Evolutionary conservation across 2,888 invertebrate genomes (phyloP).

Genomic region (Liposcelis brunnea): DNA sequence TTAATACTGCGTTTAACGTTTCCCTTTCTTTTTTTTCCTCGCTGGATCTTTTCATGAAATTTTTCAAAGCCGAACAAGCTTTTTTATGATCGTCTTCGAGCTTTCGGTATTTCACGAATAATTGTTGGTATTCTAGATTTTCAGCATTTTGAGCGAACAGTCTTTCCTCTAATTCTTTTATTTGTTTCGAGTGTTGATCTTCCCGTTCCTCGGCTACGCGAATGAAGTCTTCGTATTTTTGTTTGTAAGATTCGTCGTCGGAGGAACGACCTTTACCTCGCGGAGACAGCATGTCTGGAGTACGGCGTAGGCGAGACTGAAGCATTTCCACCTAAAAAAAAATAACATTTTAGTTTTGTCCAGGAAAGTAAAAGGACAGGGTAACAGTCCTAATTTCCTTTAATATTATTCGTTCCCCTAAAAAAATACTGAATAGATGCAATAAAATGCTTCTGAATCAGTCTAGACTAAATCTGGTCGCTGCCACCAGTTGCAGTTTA

Average conservation of each 20-base stretch:
- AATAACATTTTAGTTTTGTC: too few relatives aligned
- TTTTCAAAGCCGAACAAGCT: constrained; percentile 27
- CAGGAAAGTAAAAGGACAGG: too few relatives aligned
- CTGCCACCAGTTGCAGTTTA: too few relatives aligned
- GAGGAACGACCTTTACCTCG: not conserved
- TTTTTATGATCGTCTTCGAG: constrained; percentile 26
- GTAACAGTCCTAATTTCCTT: too few relatives aligned
- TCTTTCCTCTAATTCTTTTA: constrained; percentile 14
- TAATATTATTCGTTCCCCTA: too few relatives aligned
- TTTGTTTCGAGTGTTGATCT: constrained; percentile 4
- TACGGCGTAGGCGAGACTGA: constrained; percentile 4
- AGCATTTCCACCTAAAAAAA: constrained; percentile 9
- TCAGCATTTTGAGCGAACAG: constrained; percentile 11
- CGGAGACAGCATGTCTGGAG: not conserved
- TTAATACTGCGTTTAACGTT: constrained; percentile 14
- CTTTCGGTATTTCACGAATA: constrained; percentile 18
- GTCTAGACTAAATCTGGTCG: too few relatives aligned
- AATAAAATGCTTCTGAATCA: too few relatives aligned
- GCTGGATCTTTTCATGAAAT: constrained; percentile 31
- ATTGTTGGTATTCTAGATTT: not conserved
- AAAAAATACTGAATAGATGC: too few relatives aligned
- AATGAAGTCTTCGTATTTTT: too few relatives aligned
- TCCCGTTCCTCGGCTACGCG: constrained; percentile 2
- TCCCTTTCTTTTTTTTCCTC: constrained; percentile 24
- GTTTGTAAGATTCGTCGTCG: not conserved